Conservation (phyloP, 2,113 vertebrate species). For the Aviceda subcristata region DNA sequence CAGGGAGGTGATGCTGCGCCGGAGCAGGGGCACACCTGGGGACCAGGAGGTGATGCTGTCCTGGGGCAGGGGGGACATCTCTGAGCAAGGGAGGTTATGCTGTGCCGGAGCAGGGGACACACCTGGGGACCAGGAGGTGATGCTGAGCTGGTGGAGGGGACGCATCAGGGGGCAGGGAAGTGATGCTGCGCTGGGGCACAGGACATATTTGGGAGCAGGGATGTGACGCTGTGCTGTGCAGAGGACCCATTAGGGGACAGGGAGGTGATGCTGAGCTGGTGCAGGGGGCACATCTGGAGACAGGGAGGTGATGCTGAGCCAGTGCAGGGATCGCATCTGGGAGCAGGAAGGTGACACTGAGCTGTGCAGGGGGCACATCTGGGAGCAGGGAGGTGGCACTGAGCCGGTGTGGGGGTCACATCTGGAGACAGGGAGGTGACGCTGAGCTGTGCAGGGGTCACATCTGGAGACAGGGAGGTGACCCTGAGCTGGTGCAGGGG, state of each 20-base stretch:
- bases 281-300: not conserved
- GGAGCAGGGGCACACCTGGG: not conserved
- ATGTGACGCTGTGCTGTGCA: not conserved
- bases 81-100: no score
- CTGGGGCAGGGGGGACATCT: no score
- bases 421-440: accelerated
- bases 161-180: not conserved
- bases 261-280: accelerated
- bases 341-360: not conserved
- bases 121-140: not conserved
- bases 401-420: not conserved
- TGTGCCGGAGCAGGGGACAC: not conserved
- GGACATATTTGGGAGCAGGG: no score
- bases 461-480: not conserved
- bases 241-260: accelerated
- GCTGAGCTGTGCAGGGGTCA: accelerated
- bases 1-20: not conserved
- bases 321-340: not conserved
- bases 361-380: not conserved
- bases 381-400: not conserved
- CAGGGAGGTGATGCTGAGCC: not conserved
- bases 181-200: no score
- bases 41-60: no score
- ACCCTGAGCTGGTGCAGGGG: not conserved
- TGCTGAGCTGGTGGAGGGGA: accelerated